Conservation (phyloP, 2,888 invertebrate species). For the Scaptomyza polygonia region DNA sequence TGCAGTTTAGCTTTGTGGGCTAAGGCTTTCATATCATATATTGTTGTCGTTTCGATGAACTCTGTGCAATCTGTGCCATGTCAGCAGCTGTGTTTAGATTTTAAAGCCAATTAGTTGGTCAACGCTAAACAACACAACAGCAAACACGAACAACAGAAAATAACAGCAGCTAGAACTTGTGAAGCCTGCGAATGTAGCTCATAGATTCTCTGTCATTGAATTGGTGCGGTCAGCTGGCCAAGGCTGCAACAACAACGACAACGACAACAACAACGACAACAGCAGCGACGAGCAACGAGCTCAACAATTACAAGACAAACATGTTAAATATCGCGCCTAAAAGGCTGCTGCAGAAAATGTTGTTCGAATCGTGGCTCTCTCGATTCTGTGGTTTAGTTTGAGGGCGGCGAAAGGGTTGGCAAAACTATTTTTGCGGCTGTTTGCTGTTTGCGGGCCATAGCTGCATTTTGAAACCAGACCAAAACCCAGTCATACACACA, state of each 20-base stretch:
- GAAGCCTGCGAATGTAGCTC: conserved; percentile 43
- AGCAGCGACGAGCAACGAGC: conserved; percentile 11
- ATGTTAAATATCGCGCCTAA: conserved; percentile 39
- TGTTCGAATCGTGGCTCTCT: conserved; percentile 35
- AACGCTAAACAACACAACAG: conserved; percentile 31
- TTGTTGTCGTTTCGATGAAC: conserved; percentile 23
- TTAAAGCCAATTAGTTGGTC: conserved; percentile 71
- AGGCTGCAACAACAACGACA: conserved; percentile 35
- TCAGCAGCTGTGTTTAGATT: conserved; percentile 65
- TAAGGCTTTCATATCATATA: conserved; percentile 41
- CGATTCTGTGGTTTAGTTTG: conserved; percentile 33
- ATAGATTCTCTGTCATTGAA: conserved; percentile 56
- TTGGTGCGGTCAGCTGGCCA: conserved; percentile 53
- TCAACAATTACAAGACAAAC: conserved; percentile 33
- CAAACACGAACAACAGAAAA: conserved; percentile 7
- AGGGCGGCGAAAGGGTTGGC: neutral
- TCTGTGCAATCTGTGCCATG: conserved; percentile 58
- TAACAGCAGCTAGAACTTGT: conserved; percentile 1
- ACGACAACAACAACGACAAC: conserved; percentile 11
- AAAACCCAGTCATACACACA: conserved; percentile 8
- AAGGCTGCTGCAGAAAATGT: conserved; percentile 47
- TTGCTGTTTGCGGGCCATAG: conserved; percentile 45
- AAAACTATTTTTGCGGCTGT: conserved; percentile 59
- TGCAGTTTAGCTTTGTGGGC: conserved; percentile 39
- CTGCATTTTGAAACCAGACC: conserved; percentile 47